Conservation (phyloP, 2,113 vertebrate species). For the Leiothrix lutea region DNA sequence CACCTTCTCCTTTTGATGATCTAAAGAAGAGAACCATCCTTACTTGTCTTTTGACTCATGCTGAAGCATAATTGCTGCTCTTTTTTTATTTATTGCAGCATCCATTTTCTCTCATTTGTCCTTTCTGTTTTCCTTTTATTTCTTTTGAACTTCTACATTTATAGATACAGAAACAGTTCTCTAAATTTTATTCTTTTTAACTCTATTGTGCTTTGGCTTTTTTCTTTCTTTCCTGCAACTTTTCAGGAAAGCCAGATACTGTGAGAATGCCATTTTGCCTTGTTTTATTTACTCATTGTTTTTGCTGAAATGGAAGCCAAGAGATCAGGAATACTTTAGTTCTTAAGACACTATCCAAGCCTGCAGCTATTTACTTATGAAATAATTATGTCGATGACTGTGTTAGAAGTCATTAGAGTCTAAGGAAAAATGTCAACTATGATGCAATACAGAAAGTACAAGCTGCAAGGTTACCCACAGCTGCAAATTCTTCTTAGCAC, state of each 20-base stretch:
- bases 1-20: not conserved
- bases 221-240: not conserved
- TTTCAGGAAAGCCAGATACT: not conserved
- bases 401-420: slow-evolving; percentile 3
- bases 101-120: not conserved
- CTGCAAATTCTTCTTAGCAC: not conserved
- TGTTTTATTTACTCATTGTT: not conserved
- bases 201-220: not conserved
- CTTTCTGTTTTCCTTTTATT: not conserved
- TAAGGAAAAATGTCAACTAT: not conserved
- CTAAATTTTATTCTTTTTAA: not conserved
- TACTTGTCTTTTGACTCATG: not conserved
- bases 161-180: not conserved
- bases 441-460: not conserved
- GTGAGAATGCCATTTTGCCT: not conserved
- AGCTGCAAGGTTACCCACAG: not conserved
- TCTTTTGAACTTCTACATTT: not conserved
- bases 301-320: not conserved
- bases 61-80: not conserved
- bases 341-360: not conserved
- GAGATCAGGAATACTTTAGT: not conserved
- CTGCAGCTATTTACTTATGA: slow-evolving; percentile 7
- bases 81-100: not conserved
- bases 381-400: not conserved
- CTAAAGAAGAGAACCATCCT: not conserved